phyloP scores from a whole-genome alignment of 2,797 vertebrate genomes.

The Coracias cyanogaster region DNA sequence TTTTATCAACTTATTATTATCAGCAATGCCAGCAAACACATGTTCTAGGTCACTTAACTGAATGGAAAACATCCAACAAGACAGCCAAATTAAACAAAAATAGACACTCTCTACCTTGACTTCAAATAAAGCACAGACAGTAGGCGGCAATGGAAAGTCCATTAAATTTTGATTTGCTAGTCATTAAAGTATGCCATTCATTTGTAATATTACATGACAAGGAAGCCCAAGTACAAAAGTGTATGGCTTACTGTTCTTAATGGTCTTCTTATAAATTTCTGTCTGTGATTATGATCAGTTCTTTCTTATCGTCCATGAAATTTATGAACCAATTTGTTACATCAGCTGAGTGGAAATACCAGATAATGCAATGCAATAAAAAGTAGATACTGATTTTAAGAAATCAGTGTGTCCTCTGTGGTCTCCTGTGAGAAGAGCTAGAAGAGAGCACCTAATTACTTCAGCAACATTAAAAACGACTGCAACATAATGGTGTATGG shows the following conservation, averaged over 20 bases:
- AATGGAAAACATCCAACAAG: neutral
- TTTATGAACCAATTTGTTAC: slow-evolving; percentile 51
- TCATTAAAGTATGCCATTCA: slow-evolving; percentile 14
- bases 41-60: neutral
- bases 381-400: slow-evolving; percentile 17
- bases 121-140: neutral
- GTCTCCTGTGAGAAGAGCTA: neutral
- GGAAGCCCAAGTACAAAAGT: neutral
- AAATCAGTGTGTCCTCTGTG: neutral
- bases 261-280: slow-evolving; percentile 17
- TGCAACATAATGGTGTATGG: slow-evolving; percentile 42
- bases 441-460: slow-evolving; percentile 13
- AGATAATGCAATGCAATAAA: slow-evolving; percentile 17
- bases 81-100: slow-evolving; percentile 9
- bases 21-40: neutral
- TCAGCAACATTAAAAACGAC: slow-evolving; percentile 37
- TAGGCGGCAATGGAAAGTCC: slow-evolving; percentile 27
- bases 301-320: neutral
- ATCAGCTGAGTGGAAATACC: slow-evolving; percentile 15
- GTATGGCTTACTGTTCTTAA: slow-evolving; percentile 27
- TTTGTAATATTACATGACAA: slow-evolving; percentile 2
- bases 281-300: neutral
- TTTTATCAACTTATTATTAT: neutral
- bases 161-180: slow-evolving; percentile 48
- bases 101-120: slow-evolving; percentile 12